Evolutionary conservation across 2,888 invertebrate species (phyloP), one percentile per base, ranked within the genome.

Genomic region (Habroteleia sp.): DNA sequence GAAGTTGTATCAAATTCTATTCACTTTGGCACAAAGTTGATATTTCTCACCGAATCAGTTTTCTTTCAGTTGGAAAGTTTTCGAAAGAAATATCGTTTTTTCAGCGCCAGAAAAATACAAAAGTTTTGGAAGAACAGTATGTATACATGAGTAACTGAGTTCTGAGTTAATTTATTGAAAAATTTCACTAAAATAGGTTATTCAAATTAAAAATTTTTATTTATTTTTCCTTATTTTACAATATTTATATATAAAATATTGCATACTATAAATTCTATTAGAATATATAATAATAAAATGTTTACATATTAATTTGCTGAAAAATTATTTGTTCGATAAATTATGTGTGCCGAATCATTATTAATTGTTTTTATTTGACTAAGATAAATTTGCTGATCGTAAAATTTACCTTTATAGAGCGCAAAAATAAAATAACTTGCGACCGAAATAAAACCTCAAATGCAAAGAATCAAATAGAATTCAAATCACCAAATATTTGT

Each of bases 41-140:
- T 84, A 58, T 84, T 84, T 37, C 39, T 83, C 2, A 77, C 78
- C 2, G 81, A 84, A 33, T 6, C 62, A 3, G 13, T 74, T 6
- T 84, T 84, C 23, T 60, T 78, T 4, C 65, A 72, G 60, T 46
- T 84, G 11, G 83, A 84, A 69, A 20, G 41, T 3, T 74, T 71
- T 10, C 77, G 84, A 11, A 80, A 74, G 31, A 72, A 75, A 71
- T 77, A 77, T 41, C 80, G 68, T 8, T 63, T 69, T 6, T 44
- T 65, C 3, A 77, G 80, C 46, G 81, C 79, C 1, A 56, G 65
- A n/a, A 82, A 77, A 46, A 84, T 84, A 58, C 78, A 82, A 75
- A 35, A 7, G 1, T 83, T 79, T 37, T 84, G 83, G 82, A 58
- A 78, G 37, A 79, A 39, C 5, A 78, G 82, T 81, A 68, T 78